These are phyloP conservation scores for Drosophila incognita DNA, from an alignment of 2,888 invertebrate genomes.

Conservation along the genomic window DNA sequence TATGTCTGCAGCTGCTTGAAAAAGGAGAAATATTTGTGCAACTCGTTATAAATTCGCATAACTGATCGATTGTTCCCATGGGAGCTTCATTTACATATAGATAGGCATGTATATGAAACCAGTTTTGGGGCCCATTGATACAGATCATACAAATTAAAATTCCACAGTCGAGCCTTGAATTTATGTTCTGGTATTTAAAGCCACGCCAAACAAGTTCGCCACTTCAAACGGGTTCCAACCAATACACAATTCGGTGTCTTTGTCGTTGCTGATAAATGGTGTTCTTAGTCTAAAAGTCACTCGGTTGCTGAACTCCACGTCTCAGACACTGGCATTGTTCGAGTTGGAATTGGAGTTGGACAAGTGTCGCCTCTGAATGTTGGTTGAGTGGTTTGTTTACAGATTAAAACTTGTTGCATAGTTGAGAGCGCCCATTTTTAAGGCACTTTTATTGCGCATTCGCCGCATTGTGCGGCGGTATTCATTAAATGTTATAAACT, in stretches of 20 bases:
- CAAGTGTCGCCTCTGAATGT: neutral
- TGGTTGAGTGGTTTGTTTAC: neutral
- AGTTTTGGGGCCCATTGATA: neutral
- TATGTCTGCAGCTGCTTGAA: neutral
- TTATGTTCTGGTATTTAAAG: neutral
- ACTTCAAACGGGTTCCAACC: neutral
- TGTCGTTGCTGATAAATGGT: neutral
- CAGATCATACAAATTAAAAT: neutral
- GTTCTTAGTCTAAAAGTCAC: neutral
- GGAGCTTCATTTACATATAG: neutral
- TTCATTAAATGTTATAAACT: constrained; percentile 77
- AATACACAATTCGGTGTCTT: neutral
- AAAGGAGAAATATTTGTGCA: neutral
- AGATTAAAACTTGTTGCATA: constrained; percentile 50
- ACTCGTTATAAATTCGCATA: neutral
- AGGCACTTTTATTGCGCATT: constrained; percentile 44
- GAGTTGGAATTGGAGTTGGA: neutral
- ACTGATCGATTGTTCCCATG: neutral
- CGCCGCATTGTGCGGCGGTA: constrained; percentile 42
- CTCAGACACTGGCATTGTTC: neutral
- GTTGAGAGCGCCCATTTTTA: constrained; percentile 36
- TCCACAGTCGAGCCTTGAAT: neutral
- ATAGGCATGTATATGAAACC: neutral
- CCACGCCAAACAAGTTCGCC: neutral
- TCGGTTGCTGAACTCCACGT: neutral